Conservation (phyloP, 2,797 vertebrate species). For the Hemitrygon akajei region DNA sequence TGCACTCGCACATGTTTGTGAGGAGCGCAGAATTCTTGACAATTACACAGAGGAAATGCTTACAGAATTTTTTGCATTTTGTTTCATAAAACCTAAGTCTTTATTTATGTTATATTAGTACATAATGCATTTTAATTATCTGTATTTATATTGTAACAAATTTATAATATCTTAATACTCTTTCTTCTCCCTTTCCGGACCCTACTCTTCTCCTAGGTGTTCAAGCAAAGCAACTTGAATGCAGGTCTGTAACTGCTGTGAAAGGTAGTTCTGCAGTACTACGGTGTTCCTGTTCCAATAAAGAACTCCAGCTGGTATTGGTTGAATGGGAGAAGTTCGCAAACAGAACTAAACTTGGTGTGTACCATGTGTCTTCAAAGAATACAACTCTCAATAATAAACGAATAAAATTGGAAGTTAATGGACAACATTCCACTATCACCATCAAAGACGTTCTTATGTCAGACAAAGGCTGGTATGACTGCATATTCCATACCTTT, state of each 20-base stretch:
- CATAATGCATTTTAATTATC: not conserved
- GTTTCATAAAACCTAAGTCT: no score
- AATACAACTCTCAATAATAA: no score
- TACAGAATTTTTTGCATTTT: no score
- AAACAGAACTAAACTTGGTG: not conserved
- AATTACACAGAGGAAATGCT: no score
- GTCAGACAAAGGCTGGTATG: conserved; percentile 48
- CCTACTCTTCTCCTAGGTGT: not conserved
- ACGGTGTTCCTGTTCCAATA: not conserved
- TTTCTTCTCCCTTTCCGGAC: no score
- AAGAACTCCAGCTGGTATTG: not conserved
- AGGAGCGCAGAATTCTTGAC: no score
- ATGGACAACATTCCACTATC: conserved; percentile 23
- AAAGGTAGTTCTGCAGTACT: not conserved
- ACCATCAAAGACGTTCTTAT: conserved; percentile 38
- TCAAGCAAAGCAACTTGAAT: not conserved
- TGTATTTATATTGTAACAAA: not conserved
- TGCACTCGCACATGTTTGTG: no score
- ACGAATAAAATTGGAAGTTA: not conserved
- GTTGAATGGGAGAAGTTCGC: not conserved
- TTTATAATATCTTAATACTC: not conserved
- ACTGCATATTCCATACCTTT: conserved; percentile 46
- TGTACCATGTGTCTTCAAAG: not conserved
- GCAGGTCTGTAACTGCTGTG: not conserved
- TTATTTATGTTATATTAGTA: not conserved